Base-by-base conservation (phyloP, 1,140 invertebrate genomes). In the Drosophila lacertosa region DNA sequence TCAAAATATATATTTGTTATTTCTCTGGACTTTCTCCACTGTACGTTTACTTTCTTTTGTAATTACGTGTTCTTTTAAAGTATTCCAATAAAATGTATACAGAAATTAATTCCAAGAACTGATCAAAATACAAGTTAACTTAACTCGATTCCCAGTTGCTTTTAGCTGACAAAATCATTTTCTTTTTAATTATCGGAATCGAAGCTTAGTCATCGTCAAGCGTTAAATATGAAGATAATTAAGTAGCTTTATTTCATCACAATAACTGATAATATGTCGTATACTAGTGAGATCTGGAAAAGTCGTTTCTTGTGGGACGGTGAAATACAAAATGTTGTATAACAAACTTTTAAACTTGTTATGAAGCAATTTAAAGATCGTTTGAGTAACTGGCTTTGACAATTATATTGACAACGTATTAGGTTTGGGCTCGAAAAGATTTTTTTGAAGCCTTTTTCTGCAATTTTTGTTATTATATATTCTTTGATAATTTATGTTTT, bases 231-330 rank as follows among this genome's bases (percentile, higher is more conserved):
- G n/a, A n/a, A 53, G 48, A 63, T 63, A 39, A 29, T 60, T 39
- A 59, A 37, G 15, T 11, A 16, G 22, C 20, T 33, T 22, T 51
- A 47, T 55, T 64, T 64, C 62, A 64, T 64, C 40, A 37, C 20
- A 24, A 6, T 42, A 9, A 35, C 37, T 18, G 29, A 54, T 40
- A 24, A 39, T 16, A 33, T 44, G 44, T 44, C n/a, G 22, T 26
- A 50, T n/a, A 29, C 11, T 4, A 4, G 0, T n/a, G 11, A 35
- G 4, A n/a, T n/a, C n/a, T 13, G 1, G 4, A 35, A 13, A 11
- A 13, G 11, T 5, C 7, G 26, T 2, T 29, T 7, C 26, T 7
- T 29, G n/a, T n/a, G n/a, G n/a, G n/a, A n/a, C n/a, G n/a, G n/a
- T n/a, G n/a, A n/a, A n/a, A n/a, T n/a, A n/a, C n/a, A n/a, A n/a